These are phyloP conservation scores for Rhynchonycteris naso DNA, from an alignment of 2,797 vertebrate species.

Conservation along the genomic window DNA sequence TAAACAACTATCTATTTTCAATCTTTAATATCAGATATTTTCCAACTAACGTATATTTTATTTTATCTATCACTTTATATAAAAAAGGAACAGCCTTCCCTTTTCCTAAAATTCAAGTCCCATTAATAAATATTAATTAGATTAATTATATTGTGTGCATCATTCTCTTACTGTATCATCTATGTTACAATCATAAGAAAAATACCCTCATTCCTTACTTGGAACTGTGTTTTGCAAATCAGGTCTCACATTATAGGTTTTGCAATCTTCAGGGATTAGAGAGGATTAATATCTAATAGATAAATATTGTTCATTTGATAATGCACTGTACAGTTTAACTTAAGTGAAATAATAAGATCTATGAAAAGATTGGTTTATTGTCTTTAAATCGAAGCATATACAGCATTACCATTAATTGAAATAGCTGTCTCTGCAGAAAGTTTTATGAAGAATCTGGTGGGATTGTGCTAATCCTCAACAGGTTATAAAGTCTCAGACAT, in stretches of 20 bases:
- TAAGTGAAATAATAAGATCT: neutral
- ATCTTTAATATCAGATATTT: neutral
- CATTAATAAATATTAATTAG: neutral
- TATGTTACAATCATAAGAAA: neutral
- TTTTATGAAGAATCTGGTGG: neutral
- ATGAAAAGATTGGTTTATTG: neutral
- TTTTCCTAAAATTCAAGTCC: slow-evolving; percentile 4
- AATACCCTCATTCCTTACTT: neutral
- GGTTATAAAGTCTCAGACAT: neutral
- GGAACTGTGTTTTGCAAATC: neutral
- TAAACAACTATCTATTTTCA: neutral
- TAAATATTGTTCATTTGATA: neutral
- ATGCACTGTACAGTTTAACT: neutral
- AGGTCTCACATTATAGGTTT: neutral
- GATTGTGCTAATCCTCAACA: neutral
- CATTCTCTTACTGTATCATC: neutral
- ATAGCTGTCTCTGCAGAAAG: neutral
- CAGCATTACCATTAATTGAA: slow-evolving; percentile 31
- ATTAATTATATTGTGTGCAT: neutral
- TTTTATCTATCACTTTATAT: neutral
- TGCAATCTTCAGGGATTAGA: neutral
- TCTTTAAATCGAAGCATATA: neutral
- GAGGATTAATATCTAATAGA: neutral
- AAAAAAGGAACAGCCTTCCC: neutral
- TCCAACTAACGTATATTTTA: neutral